Percentiles rank a stretch among this genome's conserved stretches.
phyloP scores from a whole-genome alignment of 2,888 invertebrate species.

The Trileptium ribeirensis region DNA sequence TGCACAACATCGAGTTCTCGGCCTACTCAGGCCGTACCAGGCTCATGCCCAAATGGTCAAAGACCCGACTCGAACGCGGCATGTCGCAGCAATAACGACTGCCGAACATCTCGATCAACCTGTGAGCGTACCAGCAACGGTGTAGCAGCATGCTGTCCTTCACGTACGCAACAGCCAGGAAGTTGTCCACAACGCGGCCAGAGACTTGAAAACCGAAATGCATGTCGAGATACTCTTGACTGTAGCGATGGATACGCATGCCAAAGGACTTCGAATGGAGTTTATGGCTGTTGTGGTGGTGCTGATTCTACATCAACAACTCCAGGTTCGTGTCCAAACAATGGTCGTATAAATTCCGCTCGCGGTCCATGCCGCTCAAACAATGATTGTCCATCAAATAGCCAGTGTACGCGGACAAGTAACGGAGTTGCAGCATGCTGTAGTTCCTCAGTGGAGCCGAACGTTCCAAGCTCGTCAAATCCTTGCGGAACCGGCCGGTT shows the following conservation, averaged over 20 bases:
- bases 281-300: not conserved
- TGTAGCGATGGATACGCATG: not conserved
- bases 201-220: not conserved
- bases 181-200: not conserved
- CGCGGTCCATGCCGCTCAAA: too few species aligned
- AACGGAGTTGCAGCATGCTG: not conserved
- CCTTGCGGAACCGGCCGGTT: not conserved
- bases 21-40: too few species aligned
- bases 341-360: too few species aligned
- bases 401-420: not conserved
- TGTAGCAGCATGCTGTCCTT: not conserved
- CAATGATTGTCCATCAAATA: not conserved
- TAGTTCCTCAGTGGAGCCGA: not conserved
- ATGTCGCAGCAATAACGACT: not conserved
- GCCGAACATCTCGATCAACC: not conserved
- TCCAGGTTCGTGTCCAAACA: too few species aligned
- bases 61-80: not conserved
- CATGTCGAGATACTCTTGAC: not conserved
- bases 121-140: not conserved
- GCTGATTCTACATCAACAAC: too few species aligned
- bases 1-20: not conserved
- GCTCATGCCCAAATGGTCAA: not conserved
- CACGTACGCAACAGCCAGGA: not conserved
- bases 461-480: not conserved
- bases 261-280: not conserved